A percentile compares a stretch with the other conserved stretches of the same genome.
Evolutionary conservation across 2,888 invertebrate species (phyloP).

Genomic region (Rhagonycha lutea): DNA sequence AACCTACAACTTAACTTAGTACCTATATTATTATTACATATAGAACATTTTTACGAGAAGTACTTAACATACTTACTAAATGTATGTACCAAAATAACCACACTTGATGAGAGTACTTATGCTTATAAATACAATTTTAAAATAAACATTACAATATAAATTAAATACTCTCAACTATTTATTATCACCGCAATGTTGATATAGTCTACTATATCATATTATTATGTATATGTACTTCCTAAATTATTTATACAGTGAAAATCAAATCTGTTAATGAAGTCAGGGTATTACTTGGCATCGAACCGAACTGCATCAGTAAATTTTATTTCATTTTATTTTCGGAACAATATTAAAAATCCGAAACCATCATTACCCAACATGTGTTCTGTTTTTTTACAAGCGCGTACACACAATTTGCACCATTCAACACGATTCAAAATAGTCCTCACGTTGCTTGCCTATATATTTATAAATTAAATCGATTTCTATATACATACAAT

Average conservation of each 20-base stretch:
- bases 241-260: not conserved
- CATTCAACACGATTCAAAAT: not conserved
- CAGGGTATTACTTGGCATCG: not conserved
- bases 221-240: not conserved
- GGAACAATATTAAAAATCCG: not conserved
- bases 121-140: conserved; percentile 4
- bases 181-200: not conserved
- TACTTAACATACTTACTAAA: not conserved
- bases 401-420: not conserved
- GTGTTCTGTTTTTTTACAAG: not conserved
- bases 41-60: not conserved
- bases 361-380: not conserved
- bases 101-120: not conserved
- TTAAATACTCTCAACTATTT: not conserved
- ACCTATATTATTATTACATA: not conserved
- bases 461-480: not conserved
- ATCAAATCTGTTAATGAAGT: not conserved
- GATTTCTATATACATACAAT: not conserved
- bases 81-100: not conserved
- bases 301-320: not conserved
- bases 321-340: not conserved
- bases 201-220: not conserved
- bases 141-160: conserved; percentile 1
- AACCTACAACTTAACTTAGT: not conserved
- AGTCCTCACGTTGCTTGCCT: not conserved